Evolutionary conservation across 2,888 invertebrate species (phyloP), one percentile per base, ranked within the genome.

Genomic region (Xanthia icteritia): DNA sequence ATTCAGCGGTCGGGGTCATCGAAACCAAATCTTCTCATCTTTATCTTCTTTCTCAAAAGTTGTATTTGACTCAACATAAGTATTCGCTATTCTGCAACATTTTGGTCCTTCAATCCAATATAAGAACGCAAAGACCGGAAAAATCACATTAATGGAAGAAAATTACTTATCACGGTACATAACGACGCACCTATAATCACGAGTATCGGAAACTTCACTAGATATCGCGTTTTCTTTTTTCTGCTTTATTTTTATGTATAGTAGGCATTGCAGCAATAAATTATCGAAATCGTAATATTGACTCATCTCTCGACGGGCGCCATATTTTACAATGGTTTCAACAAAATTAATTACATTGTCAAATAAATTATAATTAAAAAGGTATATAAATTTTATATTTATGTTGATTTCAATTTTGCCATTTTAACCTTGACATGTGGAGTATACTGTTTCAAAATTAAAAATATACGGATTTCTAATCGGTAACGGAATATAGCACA

Each of bases 341-440:
- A 39, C 54, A 69, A 63, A 58, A 31, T 20, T 36, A 39, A 56
- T 69, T 31, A 63, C 15, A 54, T 17, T 45, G 15, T 23, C 15
- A 17, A 58, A 63, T 77, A 51, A 66, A 81, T 82, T 76, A 56
- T 78, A 54, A 9, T 51, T 66, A 65, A 39, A 27, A 20, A 23
- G n/a, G 48, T 17, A 42, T 1, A 27, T 27, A 27, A 31, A 31
- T 23, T 60, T 45, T 8, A 27, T 39, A 2, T 1, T 17, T 73
- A 17, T 63, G 61, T 31, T 23, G 23, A 71, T 68, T 31, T 69
- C 42, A 72, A 51, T 81, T 72, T 56, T 58, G 68, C 58, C 45
- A 76, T 61, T n/a, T 20, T 15, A 84, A 70, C 82, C 80, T 84
- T 79, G 73, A 84, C 45, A 73, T 20, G 65, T 15, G 5, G 5